Evolutionary conservation across 2,797 vertebrate genomes (phyloP).

Genomic region (Microtus californicus): DNA sequence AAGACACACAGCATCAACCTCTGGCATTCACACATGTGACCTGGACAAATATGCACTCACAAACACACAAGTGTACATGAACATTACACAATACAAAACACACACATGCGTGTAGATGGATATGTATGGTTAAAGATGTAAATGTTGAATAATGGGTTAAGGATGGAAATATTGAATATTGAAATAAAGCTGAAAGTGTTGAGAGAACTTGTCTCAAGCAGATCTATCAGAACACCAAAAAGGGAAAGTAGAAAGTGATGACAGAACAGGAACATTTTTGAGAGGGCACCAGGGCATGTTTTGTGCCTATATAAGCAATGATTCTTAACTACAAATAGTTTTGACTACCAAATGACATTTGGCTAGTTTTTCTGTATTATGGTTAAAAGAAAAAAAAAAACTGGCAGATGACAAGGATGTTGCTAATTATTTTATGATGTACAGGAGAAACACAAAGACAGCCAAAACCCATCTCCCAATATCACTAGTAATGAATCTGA

Average conservation of each 20-base stretch:
- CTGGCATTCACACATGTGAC: neutral
- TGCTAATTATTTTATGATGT: neutral
- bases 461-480: neutral
- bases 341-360: neutral
- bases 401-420: neutral
- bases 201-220: neutral
- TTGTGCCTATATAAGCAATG: neutral
- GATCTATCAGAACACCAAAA: neutral
- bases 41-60: neutral
- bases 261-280: fast-evolving
- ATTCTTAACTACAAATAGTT: neutral
- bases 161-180: neutral
- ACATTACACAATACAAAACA: no score
- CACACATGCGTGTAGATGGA: neutral
- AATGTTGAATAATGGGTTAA: neutral
- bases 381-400: neutral
- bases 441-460: neutral
- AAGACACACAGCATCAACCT: neutral
- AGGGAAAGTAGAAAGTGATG: neutral
- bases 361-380: neutral
- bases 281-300: neutral
- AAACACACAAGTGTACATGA: neutral
- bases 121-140: no score
- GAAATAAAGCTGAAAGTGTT: neutral
- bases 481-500: neutral